Conservation (phyloP, 2,113 vertebrate genomes). For the Lipophrys pholis region DNA sequence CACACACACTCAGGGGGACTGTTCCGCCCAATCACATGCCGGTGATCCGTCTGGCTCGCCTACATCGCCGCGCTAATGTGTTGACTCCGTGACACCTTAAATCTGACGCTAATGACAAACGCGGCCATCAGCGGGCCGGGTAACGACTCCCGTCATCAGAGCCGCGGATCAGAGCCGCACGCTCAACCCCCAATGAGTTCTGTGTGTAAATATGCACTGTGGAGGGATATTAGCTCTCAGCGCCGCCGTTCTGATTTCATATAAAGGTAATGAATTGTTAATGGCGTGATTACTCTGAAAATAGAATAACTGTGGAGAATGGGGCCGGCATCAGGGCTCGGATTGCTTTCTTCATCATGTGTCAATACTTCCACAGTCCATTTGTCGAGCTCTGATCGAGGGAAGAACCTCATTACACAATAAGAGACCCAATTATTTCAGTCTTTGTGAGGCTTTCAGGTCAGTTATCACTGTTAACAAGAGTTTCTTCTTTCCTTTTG, state of each 20-base stretch:
- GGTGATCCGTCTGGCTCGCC: conserved; percentile 7
- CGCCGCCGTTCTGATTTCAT: conserved; percentile 54
- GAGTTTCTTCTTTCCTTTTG: conserved; percentile 6
- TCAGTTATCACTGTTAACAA: conserved; percentile 45
- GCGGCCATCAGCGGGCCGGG: conserved; percentile 33
- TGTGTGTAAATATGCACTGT: conserved; percentile 52
- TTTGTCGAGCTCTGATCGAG: conserved; percentile 59
- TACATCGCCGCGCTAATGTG: conserved; percentile 49
- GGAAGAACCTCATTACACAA: conserved; percentile 55
- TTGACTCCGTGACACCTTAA: conserved; percentile 65
- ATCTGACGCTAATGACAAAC: conserved; percentile 52
- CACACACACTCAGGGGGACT: too few species aligned
- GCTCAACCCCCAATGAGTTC: conserved; percentile 35
- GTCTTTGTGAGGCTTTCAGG: conserved; percentile 23
- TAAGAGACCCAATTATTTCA: conserved; percentile 46
- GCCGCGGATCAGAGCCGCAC: conserved; percentile 43
- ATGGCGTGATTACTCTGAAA: conserved; percentile 64
- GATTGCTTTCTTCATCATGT: conserved; percentile 58
- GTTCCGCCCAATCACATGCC: conserved; percentile 38
- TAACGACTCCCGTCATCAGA: conserved; percentile 64
- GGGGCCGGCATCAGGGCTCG: conserved; percentile 48
- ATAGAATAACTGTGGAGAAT: conserved; percentile 61
- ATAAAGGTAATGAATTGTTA: conserved; percentile 72
- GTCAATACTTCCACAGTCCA: conserved; percentile 55
- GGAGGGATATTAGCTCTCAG: conserved; percentile 59